Base-by-base conservation (phyloP, 2,888 invertebrate genomes). In the Subacronicta megacephala region DNA sequence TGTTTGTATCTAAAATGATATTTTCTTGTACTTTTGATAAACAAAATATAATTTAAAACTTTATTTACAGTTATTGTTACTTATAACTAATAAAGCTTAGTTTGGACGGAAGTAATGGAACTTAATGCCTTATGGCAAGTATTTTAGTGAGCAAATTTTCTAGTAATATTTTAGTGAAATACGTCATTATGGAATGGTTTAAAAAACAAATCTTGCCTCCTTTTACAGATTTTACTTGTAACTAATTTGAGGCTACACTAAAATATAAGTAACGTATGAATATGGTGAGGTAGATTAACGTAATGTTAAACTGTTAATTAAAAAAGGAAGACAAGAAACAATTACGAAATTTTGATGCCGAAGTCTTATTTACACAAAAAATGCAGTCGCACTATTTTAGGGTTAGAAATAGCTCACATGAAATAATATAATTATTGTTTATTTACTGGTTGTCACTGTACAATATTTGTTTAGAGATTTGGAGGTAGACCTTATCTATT, bases 11-110 rank as follows among this genome's bases (percentile, higher is more conserved):
- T 53, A 47, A 23, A 47, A 52, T 40, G 29, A 59, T 36, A 51
- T 44, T 68, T 58, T 59, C 59, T 76, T 73, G 69, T 73, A 73
- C 76, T 72, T 60, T 65, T 36, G n/a, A 50, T 47, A 50, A 61
- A 62, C 58, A 61, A 66, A 62, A 20, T 76, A 79, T 76, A 77
- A 78, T 69, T 78, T 77, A 76, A 70, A 57, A 54, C 60, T 66
- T 74, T 78, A 83, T 83, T 77, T 82, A 84, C 78, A 82, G 62
- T 57, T 82, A 80, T 69, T 58, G 49, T 80, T 78, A 81, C 75
- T 79, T 87, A 84, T 64, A 65, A 80, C 82, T 89, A 89, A 82
- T 90, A 90, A 90, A 90, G 87, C 90, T 90, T 83, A 77, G 55
- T 73, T 79, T 82, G 90, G 90, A 91, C 85, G 90, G 88, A 84